phyloP scores from a whole-genome alignment of 2,113 vertebrate genomes.

The Cryptotis parvus region DNA sequence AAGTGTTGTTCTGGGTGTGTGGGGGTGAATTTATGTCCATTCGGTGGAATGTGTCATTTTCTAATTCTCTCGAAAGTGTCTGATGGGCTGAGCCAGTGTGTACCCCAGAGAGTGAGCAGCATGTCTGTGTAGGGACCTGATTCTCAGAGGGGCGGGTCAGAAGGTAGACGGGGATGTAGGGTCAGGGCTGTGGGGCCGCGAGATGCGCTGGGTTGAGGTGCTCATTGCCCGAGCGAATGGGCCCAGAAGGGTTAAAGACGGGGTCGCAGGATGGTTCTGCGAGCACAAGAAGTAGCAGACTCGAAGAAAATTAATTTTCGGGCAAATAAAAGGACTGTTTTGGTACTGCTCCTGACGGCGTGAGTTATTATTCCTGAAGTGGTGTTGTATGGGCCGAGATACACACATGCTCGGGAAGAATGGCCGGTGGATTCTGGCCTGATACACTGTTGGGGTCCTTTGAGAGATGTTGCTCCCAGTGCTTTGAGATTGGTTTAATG shows the following conservation, averaged over 20 bases:
- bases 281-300: neutral
- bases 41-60: neutral
- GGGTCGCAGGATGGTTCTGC: neutral
- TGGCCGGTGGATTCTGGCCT: neutral
- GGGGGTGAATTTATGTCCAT: neutral
- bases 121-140: too few relatives aligned
- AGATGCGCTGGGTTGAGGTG: neutral
- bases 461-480: neutral
- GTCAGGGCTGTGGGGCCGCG: neutral
- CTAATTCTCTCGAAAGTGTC: neutral
- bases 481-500: neutral
- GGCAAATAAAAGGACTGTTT: neutral
- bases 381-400: neutral
- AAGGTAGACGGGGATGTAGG: neutral
- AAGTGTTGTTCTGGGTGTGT: neutral
- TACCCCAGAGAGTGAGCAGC: neutral
- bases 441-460: neutral
- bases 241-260: neutral
- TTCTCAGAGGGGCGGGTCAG: neutral
- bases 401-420: neutral
- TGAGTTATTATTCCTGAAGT: neutral
- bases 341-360: neutral
- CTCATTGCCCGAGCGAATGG: neutral
- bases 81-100: neutral
- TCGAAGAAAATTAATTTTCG: constrained; percentile 5